Conservation (phyloP, 2,888 invertebrate species). For the Papilio gigon region DNA sequence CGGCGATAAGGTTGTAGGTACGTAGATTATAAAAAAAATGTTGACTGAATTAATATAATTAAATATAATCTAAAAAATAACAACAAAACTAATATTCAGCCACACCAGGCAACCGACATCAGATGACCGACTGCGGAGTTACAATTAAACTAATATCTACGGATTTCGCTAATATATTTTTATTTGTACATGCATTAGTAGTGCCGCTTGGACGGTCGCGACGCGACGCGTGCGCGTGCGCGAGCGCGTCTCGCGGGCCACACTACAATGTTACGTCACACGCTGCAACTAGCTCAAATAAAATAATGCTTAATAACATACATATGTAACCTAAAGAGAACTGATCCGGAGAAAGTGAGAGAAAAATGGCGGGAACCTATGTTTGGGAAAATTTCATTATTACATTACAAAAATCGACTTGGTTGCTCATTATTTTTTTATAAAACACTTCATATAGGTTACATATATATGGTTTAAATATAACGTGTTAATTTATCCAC, state of each 20-base stretch:
- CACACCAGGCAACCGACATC: slow-evolving; percentile 57
- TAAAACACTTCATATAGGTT: no score
- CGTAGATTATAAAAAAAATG: slow-evolving; percentile 67
- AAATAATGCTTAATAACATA: slow-evolving; percentile 6
- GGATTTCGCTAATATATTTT: slow-evolving; percentile 74
- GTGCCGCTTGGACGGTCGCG: slow-evolving; percentile 74
- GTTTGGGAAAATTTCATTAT: no score
- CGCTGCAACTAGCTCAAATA: slow-evolving; percentile 25
- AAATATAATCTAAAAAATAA: slow-evolving; percentile 79
- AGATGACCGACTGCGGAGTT: slow-evolving; percentile 53
- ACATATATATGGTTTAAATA: no score
- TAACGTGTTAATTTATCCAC: background rate
- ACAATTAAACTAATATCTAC: slow-evolving; percentile 62
- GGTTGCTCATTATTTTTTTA: no score
- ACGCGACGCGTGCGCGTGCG: no score
- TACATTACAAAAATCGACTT: no score
- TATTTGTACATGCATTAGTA: slow-evolving; percentile 77
- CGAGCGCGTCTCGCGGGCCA: no score
- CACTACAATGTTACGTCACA: slow-evolving; percentile 3
- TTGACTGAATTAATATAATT: slow-evolving; percentile 71
- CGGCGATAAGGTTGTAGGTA: slow-evolving; percentile 66
- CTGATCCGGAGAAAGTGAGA: no score
- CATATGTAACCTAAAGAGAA: no score
- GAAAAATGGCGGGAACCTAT: no score
- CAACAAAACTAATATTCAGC: slow-evolving; percentile 68